Conservation (phyloP, 2,888 invertebrate species). For the Drosophila pseudotakahashii region DNA sequence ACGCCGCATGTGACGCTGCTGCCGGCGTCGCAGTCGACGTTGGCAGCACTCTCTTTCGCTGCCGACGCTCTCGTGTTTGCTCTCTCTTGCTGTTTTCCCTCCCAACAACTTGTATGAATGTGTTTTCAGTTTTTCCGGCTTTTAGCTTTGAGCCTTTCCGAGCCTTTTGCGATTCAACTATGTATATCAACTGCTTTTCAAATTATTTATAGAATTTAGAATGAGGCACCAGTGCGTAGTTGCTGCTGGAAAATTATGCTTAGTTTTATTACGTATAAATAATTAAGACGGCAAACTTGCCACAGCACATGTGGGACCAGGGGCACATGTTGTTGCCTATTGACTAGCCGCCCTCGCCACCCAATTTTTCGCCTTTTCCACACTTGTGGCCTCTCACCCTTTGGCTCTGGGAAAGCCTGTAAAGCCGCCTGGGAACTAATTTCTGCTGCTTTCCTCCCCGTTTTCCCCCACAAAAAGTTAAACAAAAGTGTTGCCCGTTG, state of each 20-base stretch:
- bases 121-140: slow-evolving; percentile 64
- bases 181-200: slow-evolving; percentile 68
- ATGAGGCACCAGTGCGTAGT: slow-evolving; percentile 59
- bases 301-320: slow-evolving; percentile 62
- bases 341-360: slow-evolving; percentile 9
- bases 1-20: slow-evolving; percentile 53
- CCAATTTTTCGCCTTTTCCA: not conserved
- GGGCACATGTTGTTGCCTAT: slow-evolving; percentile 37
- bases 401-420: slow-evolving; percentile 9
- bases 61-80: not conserved
- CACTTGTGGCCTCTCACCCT: not conserved
- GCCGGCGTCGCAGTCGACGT: slow-evolving; percentile 21
- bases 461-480: slow-evolving; percentile 24
- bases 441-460: slow-evolving; percentile 10
- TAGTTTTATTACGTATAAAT: slow-evolving; percentile 67
- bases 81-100: slow-evolving; percentile 9
- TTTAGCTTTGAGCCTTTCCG: slow-evolving; percentile 12
- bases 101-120: slow-evolving; percentile 80
- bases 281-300: slow-evolving; percentile 60
- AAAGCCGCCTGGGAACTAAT: slow-evolving; percentile 45
- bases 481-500: slow-evolving; percentile 45
- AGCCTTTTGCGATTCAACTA: slow-evolving; percentile 48
- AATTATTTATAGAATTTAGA: slow-evolving; percentile 79
- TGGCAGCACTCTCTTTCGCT: slow-evolving; percentile 13
- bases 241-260: slow-evolving; percentile 56